Evolutionary conservation across 2,113 vertebrate genomes (phyloP), one percentile per base, ranked within the genome.

Genomic region (Pomatorhinus ruficollis): DNA sequence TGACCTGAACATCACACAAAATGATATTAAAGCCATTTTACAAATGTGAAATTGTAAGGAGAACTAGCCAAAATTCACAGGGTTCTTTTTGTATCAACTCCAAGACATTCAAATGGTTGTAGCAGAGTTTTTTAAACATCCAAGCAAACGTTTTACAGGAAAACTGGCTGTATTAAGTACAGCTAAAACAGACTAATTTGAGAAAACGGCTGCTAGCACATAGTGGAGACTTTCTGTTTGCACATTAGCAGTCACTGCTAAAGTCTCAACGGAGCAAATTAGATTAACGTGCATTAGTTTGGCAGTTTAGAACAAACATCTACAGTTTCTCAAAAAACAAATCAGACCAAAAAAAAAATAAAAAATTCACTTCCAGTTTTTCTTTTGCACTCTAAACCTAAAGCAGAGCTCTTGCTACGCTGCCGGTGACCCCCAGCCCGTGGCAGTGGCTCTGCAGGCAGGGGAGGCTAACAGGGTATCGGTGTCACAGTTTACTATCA

Each of bases 401-500:
- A 30, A 64, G 56, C 49, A 94, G 90, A 53, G 45, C 16, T 52
- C 52, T 42, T 37, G 65, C 59, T 72, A 30, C 1, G 69, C 80
- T 33, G 64, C 11, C 2, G 0, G 44, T 81, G 78, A 89, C 88
- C 92, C 87, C 68, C 28, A 3, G 19, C 23, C 61, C 1, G 1
- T 15, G 50, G 87, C 60, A n/a, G 15, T 6, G 77, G 84, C 84
- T 82, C 74, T 79, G 78, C 83, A 75, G 57, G 80, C 96, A 90
- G 93, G 90, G 88, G 30, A 85, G 79, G 71, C 92, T 56, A 27
- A 23, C 88, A 49, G 64, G 76, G 72, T 95, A 96, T 97, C 95
- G 10, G 61, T 31, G 44, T 94, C 83, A 96, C 93, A 84, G 93
- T 97, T 95, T 95, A 95, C 95, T 97, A 92, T 90, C 94, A 72